Evolutionary conservation across 1,140 invertebrate genomes (phyloP).

Genomic region (Heliconius hermathena): DNA sequence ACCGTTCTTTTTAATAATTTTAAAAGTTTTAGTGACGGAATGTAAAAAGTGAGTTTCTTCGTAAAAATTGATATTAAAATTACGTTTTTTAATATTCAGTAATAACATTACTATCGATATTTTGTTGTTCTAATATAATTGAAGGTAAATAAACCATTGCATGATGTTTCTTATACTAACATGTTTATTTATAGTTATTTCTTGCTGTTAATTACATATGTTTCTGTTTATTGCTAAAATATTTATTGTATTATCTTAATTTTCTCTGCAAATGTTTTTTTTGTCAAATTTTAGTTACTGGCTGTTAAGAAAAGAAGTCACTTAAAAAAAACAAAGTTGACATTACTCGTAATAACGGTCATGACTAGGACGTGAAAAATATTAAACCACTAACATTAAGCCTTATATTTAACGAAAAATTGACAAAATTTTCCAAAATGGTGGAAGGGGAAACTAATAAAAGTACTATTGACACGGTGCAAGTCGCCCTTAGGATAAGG

Average conservation of each 20-base stretch:
- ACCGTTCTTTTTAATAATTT: no score
- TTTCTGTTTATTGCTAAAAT: background rate
- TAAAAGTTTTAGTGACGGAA: no score
- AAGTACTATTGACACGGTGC: conserved; percentile 79
- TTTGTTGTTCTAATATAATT: background rate
- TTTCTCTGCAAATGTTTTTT: background rate
- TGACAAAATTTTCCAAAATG: conserved; percentile 46
- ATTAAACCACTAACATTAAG: conserved; percentile 13
- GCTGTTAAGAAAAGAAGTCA: background rate
- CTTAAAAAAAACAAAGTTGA: conserved; percentile 20
- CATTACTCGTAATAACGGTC: conserved; percentile 21
- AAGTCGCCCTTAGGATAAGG: conserved; percentile 91
- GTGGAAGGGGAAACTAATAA: conserved; percentile 60
- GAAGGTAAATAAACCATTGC: background rate
- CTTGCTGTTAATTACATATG: background rate
- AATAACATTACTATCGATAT: no score
- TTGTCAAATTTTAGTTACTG: conserved; percentile 5
- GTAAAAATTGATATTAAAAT: no score
- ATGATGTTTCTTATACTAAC: background rate
- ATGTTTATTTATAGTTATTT: background rate
- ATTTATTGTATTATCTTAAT: background rate
- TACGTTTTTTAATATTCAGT: no score
- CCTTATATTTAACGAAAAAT: background rate
- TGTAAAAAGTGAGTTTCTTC: no score
- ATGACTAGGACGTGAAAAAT: conserved; percentile 24